Conservation (phyloP, 2,888 invertebrate genomes). For the Nomada ferruginata region DNA sequence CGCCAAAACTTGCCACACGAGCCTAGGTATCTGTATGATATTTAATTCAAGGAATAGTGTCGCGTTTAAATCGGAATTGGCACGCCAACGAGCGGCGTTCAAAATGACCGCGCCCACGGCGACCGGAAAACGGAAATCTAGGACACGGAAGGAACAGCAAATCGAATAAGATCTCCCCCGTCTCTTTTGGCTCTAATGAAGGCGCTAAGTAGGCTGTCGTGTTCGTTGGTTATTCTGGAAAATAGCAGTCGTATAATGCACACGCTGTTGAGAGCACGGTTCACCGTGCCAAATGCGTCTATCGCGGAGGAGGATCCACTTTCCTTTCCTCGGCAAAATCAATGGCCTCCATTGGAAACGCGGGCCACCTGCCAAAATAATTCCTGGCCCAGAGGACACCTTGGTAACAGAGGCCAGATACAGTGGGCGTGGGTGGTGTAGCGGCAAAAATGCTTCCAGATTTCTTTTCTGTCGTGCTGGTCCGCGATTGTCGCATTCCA, state of each 20-base stretch:
- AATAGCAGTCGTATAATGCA: neutral
- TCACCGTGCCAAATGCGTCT: slow-evolving; percentile 41
- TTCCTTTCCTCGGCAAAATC: slow-evolving; percentile 63
- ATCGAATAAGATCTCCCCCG: slow-evolving; percentile 11
- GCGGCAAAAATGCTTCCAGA: slow-evolving; percentile 13
- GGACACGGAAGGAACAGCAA: slow-evolving; percentile 3
- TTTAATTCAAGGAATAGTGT: neutral
- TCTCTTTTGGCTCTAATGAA: slow-evolving; percentile 33
- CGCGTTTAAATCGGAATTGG: neutral
- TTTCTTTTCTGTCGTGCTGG: slow-evolving; percentile 12
- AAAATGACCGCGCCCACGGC: slow-evolving; percentile 24
- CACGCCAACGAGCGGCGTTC: neutral
- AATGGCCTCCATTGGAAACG: slow-evolving; percentile 52
- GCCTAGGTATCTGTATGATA: too few relatives aligned
- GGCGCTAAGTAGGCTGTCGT: slow-evolving; percentile 39
- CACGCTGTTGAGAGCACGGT: neutral
- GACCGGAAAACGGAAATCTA: slow-evolving; percentile 23
- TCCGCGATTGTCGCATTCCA: slow-evolving; percentile 21
- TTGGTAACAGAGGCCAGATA: slow-evolving; percentile 30
- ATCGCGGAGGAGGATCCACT: slow-evolving; percentile 44
- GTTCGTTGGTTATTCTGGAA: slow-evolving; percentile 1
- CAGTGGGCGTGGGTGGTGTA: slow-evolving; percentile 3
- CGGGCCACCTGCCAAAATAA: slow-evolving; percentile 70
- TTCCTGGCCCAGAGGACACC: slow-evolving; percentile 45
- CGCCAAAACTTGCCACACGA: too few relatives aligned